Evolutionary conservation across 2,888 invertebrate genomes (phyloP).

Genomic region (Nemotelus nigrinus): DNA sequence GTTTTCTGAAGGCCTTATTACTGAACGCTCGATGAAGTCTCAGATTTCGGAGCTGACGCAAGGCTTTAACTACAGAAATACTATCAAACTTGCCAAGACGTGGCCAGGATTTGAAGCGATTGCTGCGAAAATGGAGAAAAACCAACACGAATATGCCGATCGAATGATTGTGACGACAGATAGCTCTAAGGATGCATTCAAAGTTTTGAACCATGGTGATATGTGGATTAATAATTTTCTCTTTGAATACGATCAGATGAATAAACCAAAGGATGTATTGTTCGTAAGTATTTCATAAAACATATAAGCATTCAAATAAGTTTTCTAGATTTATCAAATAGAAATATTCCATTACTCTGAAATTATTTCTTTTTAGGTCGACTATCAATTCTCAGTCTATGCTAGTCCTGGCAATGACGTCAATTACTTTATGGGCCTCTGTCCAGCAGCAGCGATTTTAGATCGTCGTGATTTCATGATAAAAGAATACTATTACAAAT

Average conservation of each 20-base stretch:
- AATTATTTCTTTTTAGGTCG: slow-evolving; percentile 56
- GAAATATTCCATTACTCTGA: background rate
- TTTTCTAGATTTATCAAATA: too few species aligned
- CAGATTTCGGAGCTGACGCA: slow-evolving; percentile 4
- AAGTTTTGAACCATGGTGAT: slow-evolving; percentile 68
- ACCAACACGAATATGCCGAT: background rate
- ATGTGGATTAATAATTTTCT: slow-evolving; percentile 68
- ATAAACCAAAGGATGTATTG: slow-evolving; percentile 61
- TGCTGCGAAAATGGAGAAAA: slow-evolving; percentile 56
- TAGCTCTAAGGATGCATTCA: slow-evolving; percentile 53
- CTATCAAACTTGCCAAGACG: slow-evolving; percentile 54
- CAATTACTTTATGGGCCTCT: slow-evolving; percentile 63
- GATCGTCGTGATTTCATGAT: slow-evolving; percentile 57
- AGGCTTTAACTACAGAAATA: background rate
- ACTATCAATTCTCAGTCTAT: slow-evolving; percentile 62
- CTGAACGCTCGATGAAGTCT: background rate
- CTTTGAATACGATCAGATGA: slow-evolving; percentile 63
- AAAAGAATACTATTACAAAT: slow-evolving; percentile 35
- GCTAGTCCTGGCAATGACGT: slow-evolving; percentile 63
- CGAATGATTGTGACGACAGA: background rate
- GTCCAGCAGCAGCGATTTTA: slow-evolving; percentile 57
- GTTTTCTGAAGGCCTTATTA: background rate
- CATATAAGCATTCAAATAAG: too few species aligned
- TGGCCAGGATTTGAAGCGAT: slow-evolving; percentile 60
- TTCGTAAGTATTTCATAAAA: slow-evolving; percentile 59